Evolutionary conservation across 1,140 invertebrate species (phyloP), one percentile per base, ranked within the genome.

Genomic region (Aphidius gifuensis): DNA sequence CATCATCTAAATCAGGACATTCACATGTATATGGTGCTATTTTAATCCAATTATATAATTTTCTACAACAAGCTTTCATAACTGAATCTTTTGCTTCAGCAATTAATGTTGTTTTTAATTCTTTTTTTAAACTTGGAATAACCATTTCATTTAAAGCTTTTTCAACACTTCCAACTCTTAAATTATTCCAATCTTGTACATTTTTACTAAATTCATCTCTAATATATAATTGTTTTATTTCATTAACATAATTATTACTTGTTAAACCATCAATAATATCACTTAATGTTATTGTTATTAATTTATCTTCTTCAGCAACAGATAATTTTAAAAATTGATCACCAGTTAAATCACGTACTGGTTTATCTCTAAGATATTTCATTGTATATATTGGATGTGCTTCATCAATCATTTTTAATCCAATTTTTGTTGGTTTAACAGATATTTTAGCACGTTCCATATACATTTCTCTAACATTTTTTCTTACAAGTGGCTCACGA

Each of bases 321-420:
- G 83, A 72, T 23, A 97, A 74, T 71, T 92, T 90, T 3, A 99
- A 81, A 79, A 91, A 99, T 73, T 97, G 92, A 68, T 99, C 97
- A 2, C 90, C 90, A 5, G 87, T 85, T 7, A 99, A 81, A 76
- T 97, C 93, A 8, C 88, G 83, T 0, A 99, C 92, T 0, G 96
- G 96, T 76, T 99, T 99, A 71, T 94, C 91, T 72, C 92, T 93
- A 6, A 99, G 70, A 76, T 98, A 99, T 72, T 98, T 99, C 84
- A 97, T 88, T 74, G 84, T 82, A 67, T 88, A 94, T 63, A 93
- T 92, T 0, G 89, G 85, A 80, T 99, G 96, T 65, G 89, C 88
- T 80, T 99, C 97, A 71, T 96, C 94, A 66, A 97, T 95, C 67
- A 95, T 90, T 80, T 97, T 97, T 3, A 92, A 79, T 1, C 96